These are phyloP conservation scores for Bradypus variegatus DNA, from an alignment of 2,797 vertebrate genomes.

Conservation along the genomic window DNA sequence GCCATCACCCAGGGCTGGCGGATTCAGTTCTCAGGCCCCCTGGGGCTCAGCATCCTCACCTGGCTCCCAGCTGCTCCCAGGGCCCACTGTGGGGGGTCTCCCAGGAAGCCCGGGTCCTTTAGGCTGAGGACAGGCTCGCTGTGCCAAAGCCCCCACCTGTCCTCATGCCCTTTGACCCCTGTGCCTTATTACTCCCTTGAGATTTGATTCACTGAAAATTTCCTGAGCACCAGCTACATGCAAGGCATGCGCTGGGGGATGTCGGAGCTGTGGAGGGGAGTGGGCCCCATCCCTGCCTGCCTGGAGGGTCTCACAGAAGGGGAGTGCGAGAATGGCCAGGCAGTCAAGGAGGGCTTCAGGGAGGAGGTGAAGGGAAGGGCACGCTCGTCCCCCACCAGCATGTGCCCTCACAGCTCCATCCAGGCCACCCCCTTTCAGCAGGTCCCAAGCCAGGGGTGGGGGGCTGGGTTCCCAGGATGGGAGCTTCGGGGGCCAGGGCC, in stretches of 20 bases:
- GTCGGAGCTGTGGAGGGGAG: too few relatives aligned
- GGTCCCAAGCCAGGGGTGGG: too few relatives aligned
- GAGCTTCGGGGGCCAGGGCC: too few relatives aligned
- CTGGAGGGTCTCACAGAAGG: not conserved
- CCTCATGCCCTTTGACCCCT: too few relatives aligned
- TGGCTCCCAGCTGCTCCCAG: too few relatives aligned
- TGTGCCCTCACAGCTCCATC: too few relatives aligned
- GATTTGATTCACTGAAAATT: rapidly evolving
- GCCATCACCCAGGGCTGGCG: not conserved
- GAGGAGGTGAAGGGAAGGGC: rapidly evolving
- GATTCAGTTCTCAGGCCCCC: too few relatives aligned
- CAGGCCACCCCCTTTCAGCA: too few relatives aligned
- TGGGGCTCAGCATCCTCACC: not conserved
- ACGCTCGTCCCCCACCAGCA: not conserved
- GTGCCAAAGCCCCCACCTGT: too few relatives aligned
- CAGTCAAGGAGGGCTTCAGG: rapidly evolving
- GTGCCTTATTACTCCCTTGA: not conserved
- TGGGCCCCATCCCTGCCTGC: not conserved
- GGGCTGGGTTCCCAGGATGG: too few relatives aligned
- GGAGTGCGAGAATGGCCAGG: not conserved
- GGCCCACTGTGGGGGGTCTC: not conserved
- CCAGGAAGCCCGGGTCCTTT: not conserved
- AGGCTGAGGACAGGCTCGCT: too few relatives aligned
- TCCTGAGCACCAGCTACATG: not conserved
- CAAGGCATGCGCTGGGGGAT: not conserved